These are phyloP conservation scores for Todiramphus saurophagus DNA, from an alignment of 2,113 vertebrate genomes.

Conservation along the genomic window DNA sequence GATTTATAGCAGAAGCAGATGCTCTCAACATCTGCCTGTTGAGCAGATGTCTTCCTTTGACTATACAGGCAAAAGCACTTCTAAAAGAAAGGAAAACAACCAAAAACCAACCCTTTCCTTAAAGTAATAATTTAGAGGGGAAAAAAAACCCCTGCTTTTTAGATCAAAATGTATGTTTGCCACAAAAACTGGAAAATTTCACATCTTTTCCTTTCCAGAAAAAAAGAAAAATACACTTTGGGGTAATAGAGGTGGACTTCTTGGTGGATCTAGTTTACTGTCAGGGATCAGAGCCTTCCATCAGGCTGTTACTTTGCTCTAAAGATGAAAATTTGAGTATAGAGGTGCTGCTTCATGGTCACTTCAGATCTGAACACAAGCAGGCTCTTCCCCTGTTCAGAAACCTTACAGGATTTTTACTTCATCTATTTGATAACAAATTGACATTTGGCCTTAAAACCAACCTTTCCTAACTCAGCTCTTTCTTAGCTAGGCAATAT, in stretches of 20 bases:
- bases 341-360: not conserved
- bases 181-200: not conserved
- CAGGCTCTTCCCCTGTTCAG: not conserved
- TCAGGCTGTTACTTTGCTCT: not conserved
- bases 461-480: not conserved
- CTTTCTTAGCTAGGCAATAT: not conserved
- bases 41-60: not conserved
- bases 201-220: not conserved
- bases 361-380: not conserved
- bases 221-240: not conserved
- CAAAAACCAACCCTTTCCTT: not conserved
- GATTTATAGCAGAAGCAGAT: not conserved
- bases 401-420: not conserved
- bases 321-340: not conserved
- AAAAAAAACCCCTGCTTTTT: not conserved
- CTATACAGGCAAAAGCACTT: not conserved
- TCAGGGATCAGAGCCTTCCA: not conserved
- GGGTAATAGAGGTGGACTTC: not conserved
- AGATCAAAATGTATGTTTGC: not conserved
- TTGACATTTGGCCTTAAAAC: not conserved
- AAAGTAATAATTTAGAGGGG: not conserved
- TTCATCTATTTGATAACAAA: not conserved
- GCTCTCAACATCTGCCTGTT: not conserved
- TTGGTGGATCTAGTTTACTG: not conserved
- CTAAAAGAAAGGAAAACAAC: not conserved